phyloP scores from a whole-genome alignment of 64 coral and sea anemone genomes.

The Montipora cactus region DNA sequence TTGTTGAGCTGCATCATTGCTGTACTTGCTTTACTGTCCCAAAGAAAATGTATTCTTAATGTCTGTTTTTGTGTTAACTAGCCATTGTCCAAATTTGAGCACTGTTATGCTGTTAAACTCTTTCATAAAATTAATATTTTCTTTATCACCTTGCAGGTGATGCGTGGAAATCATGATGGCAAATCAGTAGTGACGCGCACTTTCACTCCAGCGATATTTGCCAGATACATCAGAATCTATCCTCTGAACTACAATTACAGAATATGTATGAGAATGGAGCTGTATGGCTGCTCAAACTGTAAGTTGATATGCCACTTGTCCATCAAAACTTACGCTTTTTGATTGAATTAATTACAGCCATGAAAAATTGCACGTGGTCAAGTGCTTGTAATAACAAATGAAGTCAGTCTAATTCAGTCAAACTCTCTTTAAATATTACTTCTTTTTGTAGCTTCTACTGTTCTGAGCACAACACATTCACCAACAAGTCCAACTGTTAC shows the following conservation, averaged over 20 bases:
- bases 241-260: constrained; percentile 6
- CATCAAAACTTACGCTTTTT: background rate
- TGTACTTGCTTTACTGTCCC: no score
- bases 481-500: background rate
- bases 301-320: background rate
- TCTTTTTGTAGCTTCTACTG: background rate
- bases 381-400: background rate
- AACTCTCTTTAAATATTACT: background rate
- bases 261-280: constrained; percentile 62
- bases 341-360: background rate
- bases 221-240: constrained; percentile 40
- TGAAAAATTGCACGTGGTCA: background rate
- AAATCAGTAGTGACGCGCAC: background rate
- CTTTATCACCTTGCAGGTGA: constrained; percentile 1
- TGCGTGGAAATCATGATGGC: constrained; percentile 24
- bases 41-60: no score
- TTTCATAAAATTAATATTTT: background rate
- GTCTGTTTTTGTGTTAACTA: no score
- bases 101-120: no score
- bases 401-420: background rate
- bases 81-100: no score
- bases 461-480: background rate
- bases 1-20: no score
- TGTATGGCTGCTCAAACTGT: constrained; percentile 46
- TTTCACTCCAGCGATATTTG: background rate